Evolutionary conservation across 2,797 vertebrate species (phyloP), one percentile per base, ranked within the genome.

Genomic region (Periparus ater): DNA sequence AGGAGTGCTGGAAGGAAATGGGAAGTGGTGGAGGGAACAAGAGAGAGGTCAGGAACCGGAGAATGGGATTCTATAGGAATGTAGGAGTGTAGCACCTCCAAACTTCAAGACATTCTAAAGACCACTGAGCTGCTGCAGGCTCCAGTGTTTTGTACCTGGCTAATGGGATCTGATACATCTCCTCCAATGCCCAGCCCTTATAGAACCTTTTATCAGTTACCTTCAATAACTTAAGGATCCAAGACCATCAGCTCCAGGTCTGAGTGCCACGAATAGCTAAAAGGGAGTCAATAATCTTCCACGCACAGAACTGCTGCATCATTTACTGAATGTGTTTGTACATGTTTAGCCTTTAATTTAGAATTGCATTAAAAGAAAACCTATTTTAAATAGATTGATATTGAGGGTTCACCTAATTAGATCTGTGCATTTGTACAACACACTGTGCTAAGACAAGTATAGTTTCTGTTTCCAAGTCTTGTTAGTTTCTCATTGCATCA

Each of bases 401-500:
- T 11, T 76, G 66, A 78, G 21, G 53, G 26, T 83, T 86, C 48
- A 61, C 21, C 47, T 67, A 9, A 23, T 88, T 70, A 45, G 57
- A 57, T 42, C 27, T 13, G 2, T 20, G 27, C 13, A 30, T 71
- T 74, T 73, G 21, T 63, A 26, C 19, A 70, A 42, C n/a, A 44
- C 18, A 36, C 75, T 63, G 77, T 15, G 36, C 53, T 90, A 91
- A 81, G 47, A 29, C 60, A 86, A 89, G 57, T 10, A 16, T 38
- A 57, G 38, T 82, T 90, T 92, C 73, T 93, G 45, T 93, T 94
- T 89, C 74, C 77, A 48, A 19, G 10, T 19, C 20, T 14, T 71
- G 8, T 70, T 68, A 58, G 54, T 75, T 94, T 95, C 74, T 93
- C 83, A 80, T 94, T 92, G 85, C 85, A 82, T 85, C 77, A 87